These are phyloP conservation scores for Ibycter americanus DNA, from an alignment of 2,797 vertebrate genomes.

Conservation along the genomic window DNA sequence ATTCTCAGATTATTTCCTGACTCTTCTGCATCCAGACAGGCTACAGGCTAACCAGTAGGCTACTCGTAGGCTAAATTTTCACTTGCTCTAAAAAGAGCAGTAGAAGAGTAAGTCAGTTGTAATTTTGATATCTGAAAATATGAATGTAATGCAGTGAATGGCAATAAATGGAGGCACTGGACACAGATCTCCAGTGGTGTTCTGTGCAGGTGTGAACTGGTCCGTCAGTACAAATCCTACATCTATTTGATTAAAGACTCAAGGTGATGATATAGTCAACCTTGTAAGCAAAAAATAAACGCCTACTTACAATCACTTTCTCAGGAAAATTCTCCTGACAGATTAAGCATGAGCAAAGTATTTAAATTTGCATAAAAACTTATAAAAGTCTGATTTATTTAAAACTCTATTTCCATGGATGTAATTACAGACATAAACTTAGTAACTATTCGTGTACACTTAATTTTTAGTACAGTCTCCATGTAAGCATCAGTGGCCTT, in stretches of 20 bases:
- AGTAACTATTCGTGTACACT: neutral
- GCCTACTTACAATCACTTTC: neutral
- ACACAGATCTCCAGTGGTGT: neutral
- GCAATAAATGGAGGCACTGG: neutral
- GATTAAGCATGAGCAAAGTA: neutral
- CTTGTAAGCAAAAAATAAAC: neutral
- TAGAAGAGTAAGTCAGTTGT: neutral
- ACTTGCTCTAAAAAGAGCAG: neutral
- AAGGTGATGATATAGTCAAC: neutral
- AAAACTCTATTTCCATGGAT: neutral
- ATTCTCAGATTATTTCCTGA: neutral
- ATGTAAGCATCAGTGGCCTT: neutral
- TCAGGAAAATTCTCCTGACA: neutral
- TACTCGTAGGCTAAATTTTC: neutral
- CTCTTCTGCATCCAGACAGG: neutral
- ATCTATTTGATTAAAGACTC: neutral
- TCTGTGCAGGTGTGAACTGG: neutral
- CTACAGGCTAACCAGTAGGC: neutral
- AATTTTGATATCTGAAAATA: neutral
- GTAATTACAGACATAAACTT: neutral
- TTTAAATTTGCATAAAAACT: neutral
- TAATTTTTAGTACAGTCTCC: neutral
- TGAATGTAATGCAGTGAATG: neutral
- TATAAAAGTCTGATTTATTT: neutral
- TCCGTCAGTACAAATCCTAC: neutral